phyloP scores from a whole-genome alignment of 2,797 vertebrate species.

The Eupleurogrammus muticus region DNA sequence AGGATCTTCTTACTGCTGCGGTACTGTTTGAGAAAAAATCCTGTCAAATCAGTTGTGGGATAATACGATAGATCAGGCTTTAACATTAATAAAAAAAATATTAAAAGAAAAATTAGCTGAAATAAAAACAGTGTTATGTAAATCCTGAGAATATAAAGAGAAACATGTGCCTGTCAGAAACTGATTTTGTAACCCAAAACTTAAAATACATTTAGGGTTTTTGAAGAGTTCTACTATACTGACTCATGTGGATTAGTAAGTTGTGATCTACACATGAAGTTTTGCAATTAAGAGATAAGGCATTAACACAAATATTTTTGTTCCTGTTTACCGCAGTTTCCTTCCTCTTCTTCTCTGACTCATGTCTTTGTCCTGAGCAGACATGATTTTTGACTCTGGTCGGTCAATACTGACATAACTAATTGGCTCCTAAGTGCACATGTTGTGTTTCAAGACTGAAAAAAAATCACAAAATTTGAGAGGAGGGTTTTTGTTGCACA shows the following conservation, averaged over 20 bases:
- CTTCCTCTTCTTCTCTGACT: constrained; percentile 18
- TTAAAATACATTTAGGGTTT: no score
- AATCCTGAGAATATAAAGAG: no score
- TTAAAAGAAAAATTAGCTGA: no score
- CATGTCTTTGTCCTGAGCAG: constrained; percentile 17
- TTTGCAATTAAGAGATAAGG: constrained; percentile 1
- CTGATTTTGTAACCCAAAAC: no score
- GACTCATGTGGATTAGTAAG: not conserved
- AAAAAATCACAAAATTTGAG: not conserved
- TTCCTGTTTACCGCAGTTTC: constrained; percentile 1
- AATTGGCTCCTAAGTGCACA: not conserved
- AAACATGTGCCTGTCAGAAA: no score
- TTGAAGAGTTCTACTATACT: not conserved
- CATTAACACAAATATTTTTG: not conserved
- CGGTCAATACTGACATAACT: not conserved
- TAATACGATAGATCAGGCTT: no score
- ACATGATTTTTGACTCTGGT: constrained; percentile 16
- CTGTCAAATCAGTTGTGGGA: no score
- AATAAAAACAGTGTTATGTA: no score
- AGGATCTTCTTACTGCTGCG: no score
- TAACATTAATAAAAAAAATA: no score
- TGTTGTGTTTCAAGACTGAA: not conserved
- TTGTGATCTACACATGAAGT: not conserved
- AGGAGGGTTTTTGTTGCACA: not conserved
- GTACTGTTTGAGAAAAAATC: no score